Evolutionary conservation across 2,888 invertebrate genomes (phyloP).

Genomic region (Lithodes maja): DNA sequence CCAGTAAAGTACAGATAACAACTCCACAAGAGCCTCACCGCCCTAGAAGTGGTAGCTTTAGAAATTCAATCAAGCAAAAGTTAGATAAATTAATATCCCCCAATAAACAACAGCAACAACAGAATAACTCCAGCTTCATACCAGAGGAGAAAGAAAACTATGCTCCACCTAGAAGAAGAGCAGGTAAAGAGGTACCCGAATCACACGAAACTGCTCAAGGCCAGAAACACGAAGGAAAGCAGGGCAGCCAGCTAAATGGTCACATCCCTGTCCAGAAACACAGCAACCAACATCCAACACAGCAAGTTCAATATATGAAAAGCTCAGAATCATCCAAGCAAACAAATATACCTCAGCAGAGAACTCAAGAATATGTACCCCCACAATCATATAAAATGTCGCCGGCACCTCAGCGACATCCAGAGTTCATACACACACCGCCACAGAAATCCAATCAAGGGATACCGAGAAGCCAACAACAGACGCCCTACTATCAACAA

Average conservation of each 20-base stretch:
- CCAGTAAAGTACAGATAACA: slow-evolving; percentile 24
- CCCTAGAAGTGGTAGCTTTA: slow-evolving; percentile 52
- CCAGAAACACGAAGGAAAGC: neutral
- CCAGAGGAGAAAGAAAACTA: slow-evolving; percentile 42
- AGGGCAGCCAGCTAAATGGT: neutral
- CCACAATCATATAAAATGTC: neutral
- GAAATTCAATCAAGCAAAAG: slow-evolving; percentile 43
- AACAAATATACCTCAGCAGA: slow-evolving; percentile 6
- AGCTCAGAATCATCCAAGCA: neutral
- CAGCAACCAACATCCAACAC: neutral
- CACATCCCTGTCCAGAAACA: neutral
- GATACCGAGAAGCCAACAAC: neutral
- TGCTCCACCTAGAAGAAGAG: slow-evolving; percentile 14
- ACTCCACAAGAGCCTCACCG: slow-evolving; percentile 31
- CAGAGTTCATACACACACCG: neutral
- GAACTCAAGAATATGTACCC: neutral
- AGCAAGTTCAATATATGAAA: neutral
- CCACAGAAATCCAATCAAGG: neutral
- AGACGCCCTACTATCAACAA: neutral
- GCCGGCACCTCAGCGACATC: neutral
- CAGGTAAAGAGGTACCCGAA: slow-evolving; percentile 5
- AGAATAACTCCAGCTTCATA: neutral
- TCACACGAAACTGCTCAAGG: neutral
- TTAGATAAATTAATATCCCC: slow-evolving; percentile 42
- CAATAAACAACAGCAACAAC: slow-evolving; percentile 31